phyloP scores from a whole-genome alignment of 2,888 invertebrate genomes.

The Acrobasis consociella region DNA sequence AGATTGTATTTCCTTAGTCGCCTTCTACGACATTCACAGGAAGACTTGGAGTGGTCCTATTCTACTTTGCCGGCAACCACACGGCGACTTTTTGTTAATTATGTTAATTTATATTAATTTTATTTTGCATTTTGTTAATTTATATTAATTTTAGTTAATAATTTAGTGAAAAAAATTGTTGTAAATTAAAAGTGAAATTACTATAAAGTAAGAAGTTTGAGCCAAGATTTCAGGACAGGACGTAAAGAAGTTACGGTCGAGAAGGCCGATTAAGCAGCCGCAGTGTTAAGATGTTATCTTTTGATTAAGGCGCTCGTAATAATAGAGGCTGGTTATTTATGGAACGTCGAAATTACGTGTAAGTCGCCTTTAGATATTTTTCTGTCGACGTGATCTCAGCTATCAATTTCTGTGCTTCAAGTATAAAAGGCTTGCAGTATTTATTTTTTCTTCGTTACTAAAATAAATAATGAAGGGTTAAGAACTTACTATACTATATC shows the following conservation, averaged over 20 bases:
- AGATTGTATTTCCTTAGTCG: too few relatives aligned
- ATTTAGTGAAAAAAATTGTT: too few relatives aligned
- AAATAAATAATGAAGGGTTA: not conserved
- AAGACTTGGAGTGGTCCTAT: too few relatives aligned
- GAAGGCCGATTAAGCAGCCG: slow-evolving; percentile 62
- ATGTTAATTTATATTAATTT: too few relatives aligned
- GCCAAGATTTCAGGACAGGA: slow-evolving; percentile 4
- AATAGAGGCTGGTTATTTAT: slow-evolving; percentile 73
- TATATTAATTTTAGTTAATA: too few relatives aligned
- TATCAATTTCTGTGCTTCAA: slow-evolving; percentile 39
- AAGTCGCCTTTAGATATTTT: slow-evolving; percentile 50
- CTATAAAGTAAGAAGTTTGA: not conserved
- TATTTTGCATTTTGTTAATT: too few relatives aligned
- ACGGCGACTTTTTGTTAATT: too few relatives aligned
- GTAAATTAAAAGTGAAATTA: not conserved
- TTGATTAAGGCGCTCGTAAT: slow-evolving; percentile 79
- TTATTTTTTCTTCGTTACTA: not conserved
- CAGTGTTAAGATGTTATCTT: slow-evolving; percentile 77
- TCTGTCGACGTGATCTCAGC: slow-evolving; percentile 44
- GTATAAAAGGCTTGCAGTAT: slow-evolving; percentile 21
- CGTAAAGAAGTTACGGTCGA: slow-evolving; percentile 29
- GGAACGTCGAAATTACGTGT: slow-evolving; percentile 56
- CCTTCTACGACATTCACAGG: too few relatives aligned
- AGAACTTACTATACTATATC: not conserved
- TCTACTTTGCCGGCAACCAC: too few relatives aligned